phyloP scores from a whole-genome alignment of 2,888 invertebrate genomes.

The Amphipyra berbera region DNA sequence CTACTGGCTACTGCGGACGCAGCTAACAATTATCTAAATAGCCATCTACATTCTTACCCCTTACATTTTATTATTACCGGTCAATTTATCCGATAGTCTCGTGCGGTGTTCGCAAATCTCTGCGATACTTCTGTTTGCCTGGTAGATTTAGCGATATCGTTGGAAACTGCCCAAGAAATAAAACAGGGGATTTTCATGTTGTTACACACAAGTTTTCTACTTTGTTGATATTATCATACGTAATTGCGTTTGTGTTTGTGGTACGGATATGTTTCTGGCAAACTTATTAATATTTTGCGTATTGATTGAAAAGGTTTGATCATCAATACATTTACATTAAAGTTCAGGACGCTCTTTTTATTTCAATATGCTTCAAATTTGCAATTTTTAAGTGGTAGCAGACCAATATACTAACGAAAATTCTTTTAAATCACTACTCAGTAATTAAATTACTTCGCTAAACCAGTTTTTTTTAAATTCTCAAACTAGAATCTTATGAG shows the following conservation, averaged over 20 bases:
- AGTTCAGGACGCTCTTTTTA: not conserved
- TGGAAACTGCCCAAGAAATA: slow-evolving; percentile 77
- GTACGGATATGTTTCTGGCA: slow-evolving; percentile 24
- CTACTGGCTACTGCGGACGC: slow-evolving; percentile 76
- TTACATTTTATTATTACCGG: slow-evolving; percentile 90
- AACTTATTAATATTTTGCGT: slow-evolving; percentile 14
- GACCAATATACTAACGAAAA: no score
- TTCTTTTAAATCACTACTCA: no score
- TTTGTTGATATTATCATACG: slow-evolving; percentile 56
- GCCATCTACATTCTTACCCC: slow-evolving; percentile 90
- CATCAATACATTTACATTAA: not conserved
- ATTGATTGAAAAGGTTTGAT: not conserved
- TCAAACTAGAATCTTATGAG: no score
- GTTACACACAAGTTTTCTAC: slow-evolving; percentile 57
- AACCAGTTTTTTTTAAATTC: no score
- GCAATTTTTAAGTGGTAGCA: no score
- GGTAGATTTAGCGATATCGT: slow-evolving; percentile 84
- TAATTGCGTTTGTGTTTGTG: slow-evolving; percentile 49
- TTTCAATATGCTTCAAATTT: not conserved
- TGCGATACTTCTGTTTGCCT: slow-evolving; percentile 83
- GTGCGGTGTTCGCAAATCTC: slow-evolving; percentile 83
- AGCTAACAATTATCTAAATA: slow-evolving; percentile 90
- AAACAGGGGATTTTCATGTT: slow-evolving; percentile 76
- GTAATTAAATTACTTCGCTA: no score
- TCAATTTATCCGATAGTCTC: slow-evolving; percentile 85